Conservation (phyloP, 2,797 vertebrate genomes). For the Huso huso region DNA sequence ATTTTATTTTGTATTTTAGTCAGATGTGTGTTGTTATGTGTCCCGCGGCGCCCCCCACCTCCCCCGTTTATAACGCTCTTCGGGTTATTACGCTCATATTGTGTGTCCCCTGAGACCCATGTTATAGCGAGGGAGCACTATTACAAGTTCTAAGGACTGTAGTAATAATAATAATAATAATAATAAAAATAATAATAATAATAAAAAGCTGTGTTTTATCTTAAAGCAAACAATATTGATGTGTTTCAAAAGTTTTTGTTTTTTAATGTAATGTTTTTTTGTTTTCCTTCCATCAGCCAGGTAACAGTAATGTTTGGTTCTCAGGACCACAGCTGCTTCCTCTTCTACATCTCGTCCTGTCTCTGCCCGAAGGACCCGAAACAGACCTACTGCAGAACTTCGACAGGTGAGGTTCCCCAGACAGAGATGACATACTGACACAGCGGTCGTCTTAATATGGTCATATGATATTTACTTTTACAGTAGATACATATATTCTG, state of each 20-base stretch:
- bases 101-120: too few species aligned
- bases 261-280: too few species aligned
- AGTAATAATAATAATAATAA: too few species aligned
- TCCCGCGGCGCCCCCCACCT: too few species aligned
- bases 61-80: too few species aligned
- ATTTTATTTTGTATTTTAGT: too few species aligned
- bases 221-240: background rate
- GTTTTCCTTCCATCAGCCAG: conserved; percentile 45
- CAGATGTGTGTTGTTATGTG: too few species aligned
- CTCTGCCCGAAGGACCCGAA: conserved; percentile 72
- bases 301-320: conserved; percentile 64
- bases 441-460: conserved; percentile 20
- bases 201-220: background rate
- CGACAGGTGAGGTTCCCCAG: conserved; percentile 65
- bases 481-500: too few species aligned
- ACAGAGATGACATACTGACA: conserved; percentile 17
- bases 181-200: background rate
- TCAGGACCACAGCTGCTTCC: conserved; percentile 61
- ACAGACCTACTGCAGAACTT: conserved; percentile 75
- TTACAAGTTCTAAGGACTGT: too few species aligned
- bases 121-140: background rate
- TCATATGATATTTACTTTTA: conserved; percentile 1
- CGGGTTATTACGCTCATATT: too few species aligned
- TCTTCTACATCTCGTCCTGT: conserved; percentile 65
- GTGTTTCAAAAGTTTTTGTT: background rate